Evolutionary conservation across 1,140 invertebrate species (phyloP), one percentile per base, ranked within the genome.

Genomic region (Nebria ingens): DNA sequence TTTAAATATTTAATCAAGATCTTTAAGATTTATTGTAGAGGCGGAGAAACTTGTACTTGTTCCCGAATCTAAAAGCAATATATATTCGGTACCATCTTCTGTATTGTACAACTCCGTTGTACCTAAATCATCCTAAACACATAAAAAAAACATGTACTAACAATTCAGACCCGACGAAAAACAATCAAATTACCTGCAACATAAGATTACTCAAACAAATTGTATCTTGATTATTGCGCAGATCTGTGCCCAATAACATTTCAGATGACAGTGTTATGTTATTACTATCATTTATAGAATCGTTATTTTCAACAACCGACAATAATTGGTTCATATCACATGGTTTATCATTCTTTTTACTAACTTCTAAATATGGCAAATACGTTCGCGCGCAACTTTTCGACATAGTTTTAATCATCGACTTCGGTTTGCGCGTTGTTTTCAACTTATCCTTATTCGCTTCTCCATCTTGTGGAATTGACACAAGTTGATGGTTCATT

Each of bases 211-310:
- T 29, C 25, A 29, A 29, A 29, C 13, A 29, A 29, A 29, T 29
- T 29, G 25, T 4, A 4, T 29, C 25, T 29, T 29, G 25, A 29
- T 13, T 29, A 29, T 63, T 59, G 2, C 58, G 61, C 11, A 63
- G 45, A 2, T 54, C 61, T 9, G 57, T 58, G 9, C 59, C 56
- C 13, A 62, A 42, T 19, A 62, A 59, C 55, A 62, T 56, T 51
- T 62, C 61, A 1, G 59, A 61, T 19, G 61, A 13, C 25, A 29
- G 25, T 29, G 25, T 29, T 6, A 6, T 13, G 25, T 29, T 29
- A 29, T 4, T 4, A 6, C 4, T 6, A 29, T 29, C 25, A 29
- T 4, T 13, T 6, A 29, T 13, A 29, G 25, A 29, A 29, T 4
- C 25, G 13, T 29, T 29, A 6, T n/a, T 13, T 13, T 29, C 4